Percentiles rank a stretch among this genome's conserved stretches.
These are phyloP conservation scores for Mactromeris polynyma DNA, from an alignment of 2,888 invertebrate species.

Conservation along the genomic window DNA sequence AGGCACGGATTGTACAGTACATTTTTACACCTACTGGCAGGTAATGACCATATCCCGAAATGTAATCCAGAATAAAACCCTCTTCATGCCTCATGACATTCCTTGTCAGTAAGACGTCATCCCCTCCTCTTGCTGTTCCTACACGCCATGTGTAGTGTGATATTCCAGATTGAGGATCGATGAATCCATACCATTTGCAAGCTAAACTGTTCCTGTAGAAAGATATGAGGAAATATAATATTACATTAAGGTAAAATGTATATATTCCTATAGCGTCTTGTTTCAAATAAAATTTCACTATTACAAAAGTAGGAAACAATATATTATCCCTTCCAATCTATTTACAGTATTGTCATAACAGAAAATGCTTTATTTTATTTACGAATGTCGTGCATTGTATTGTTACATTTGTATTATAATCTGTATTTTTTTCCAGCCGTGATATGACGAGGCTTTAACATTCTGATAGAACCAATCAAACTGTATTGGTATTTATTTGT, in stretches of 20 bases:
- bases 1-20: constrained; percentile 69
- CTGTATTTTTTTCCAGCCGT: no score
- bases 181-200: constrained; percentile 73
- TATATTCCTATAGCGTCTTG: no score
- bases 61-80: constrained; percentile 41
- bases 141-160: constrained; percentile 72
- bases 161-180: constrained; percentile 74
- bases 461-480: no score
- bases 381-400: no score
- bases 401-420: no score
- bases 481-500: no score
- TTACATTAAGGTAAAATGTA: constrained; percentile 40
- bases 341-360: neutral
- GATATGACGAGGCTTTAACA: no score
- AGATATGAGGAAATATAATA: constrained; percentile 31
- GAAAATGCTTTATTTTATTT: no score
- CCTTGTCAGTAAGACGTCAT: constrained; percentile 58
- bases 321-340: no score
- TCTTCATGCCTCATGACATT: constrained; percentile 44
- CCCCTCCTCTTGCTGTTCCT: constrained; percentile 68
- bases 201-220: constrained; percentile 68
- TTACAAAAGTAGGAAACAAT: no score
- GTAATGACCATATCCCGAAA: neutral
- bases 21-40: constrained; percentile 58
- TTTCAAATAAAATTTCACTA: no score